A percentile compares a stretch with the other conserved stretches of the same genome.
Evolutionary conservation across 2,113 vertebrate species (phyloP).

Genomic region (Semicossyphus pulcher): DNA sequence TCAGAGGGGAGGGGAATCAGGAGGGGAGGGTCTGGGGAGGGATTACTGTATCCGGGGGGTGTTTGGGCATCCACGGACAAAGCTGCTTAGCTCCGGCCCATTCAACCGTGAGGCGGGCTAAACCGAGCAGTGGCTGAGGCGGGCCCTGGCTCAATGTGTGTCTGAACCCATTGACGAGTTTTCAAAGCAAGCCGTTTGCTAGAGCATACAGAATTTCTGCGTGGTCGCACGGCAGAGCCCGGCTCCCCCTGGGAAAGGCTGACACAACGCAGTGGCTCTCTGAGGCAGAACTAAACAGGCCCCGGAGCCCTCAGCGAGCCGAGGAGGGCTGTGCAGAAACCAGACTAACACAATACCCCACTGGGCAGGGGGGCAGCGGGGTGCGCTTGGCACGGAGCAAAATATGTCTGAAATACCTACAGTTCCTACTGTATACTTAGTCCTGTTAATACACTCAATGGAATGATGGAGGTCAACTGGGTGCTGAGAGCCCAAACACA

Average conservation of each 20-base stretch:
- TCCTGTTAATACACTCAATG: conserved; percentile 61
- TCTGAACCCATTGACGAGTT: conserved; percentile 78
- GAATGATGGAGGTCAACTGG: conserved; percentile 46
- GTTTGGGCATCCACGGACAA: conserved; percentile 70
- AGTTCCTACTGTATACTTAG: conserved; percentile 67
- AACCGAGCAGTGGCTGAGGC: conserved; percentile 66
- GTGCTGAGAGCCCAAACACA: conserved; percentile 52
- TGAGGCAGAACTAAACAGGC: conserved; percentile 75
- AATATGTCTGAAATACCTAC: conserved; percentile 71
- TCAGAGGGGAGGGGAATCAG: conserved; percentile 54
- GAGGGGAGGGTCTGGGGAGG: conserved; percentile 50
- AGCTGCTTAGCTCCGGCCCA: conserved; percentile 77
- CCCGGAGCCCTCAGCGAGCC: conserved; percentile 50
- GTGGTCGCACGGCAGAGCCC: conserved; percentile 76
- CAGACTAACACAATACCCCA: conserved; percentile 50
- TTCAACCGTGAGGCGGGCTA: conserved; percentile 71
- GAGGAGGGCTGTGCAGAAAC: conserved; percentile 42
- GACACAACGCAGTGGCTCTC: conserved; percentile 70
- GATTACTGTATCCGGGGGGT: conserved; percentile 76
- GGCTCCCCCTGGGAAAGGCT: conserved; percentile 80
- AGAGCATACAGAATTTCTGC: conserved; percentile 84
- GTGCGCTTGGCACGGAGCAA: conserved; percentile 45
- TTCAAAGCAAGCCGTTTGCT: conserved; percentile 78
- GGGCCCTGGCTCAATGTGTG: conserved; percentile 69
- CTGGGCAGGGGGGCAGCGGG: conserved; percentile 9